These are phyloP conservation scores for Branchipolynoe longqiensis DNA, from an alignment of 2,888 invertebrate species.

Conservation along the genomic window DNA sequence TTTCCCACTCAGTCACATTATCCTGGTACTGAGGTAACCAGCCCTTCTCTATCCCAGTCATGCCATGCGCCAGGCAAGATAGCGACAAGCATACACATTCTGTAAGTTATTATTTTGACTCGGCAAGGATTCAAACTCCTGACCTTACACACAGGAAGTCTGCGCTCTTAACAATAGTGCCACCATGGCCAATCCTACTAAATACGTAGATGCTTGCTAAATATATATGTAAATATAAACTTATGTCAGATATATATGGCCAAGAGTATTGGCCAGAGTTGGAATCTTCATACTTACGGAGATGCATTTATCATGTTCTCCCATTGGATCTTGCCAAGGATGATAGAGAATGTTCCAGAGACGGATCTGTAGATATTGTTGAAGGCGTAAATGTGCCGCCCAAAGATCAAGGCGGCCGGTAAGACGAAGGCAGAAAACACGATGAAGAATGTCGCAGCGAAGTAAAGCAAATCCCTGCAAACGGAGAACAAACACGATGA, in stretches of 20 bases:
- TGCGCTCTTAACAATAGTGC: too few species aligned
- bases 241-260: background rate
- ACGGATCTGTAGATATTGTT: conserved; percentile 62
- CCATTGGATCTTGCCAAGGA: conserved; percentile 69
- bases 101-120: too few species aligned
- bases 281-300: conserved; percentile 24
- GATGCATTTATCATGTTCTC: conserved; percentile 58
- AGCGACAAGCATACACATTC: too few species aligned
- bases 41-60: too few species aligned
- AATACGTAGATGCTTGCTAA: background rate
- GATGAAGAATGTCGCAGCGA: conserved; percentile 68
- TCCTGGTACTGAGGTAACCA: too few species aligned
- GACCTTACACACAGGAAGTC: too few species aligned
- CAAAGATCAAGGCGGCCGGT: conserved; percentile 65
- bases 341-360: conserved; percentile 66
- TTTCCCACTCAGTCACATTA: too few species aligned
- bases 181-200: too few species aligned
- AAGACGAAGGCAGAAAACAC: conserved; percentile 63
- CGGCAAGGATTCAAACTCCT: too few species aligned
- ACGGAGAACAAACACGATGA: too few species aligned
- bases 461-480: background rate
- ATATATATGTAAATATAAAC: background rate
- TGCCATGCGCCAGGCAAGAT: too few species aligned
- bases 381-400: conserved; percentile 51
- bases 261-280: too few species aligned